Base-by-base conservation (phyloP, 2,113 vertebrate genomes). In the Neofelis nebulosa region DNA sequence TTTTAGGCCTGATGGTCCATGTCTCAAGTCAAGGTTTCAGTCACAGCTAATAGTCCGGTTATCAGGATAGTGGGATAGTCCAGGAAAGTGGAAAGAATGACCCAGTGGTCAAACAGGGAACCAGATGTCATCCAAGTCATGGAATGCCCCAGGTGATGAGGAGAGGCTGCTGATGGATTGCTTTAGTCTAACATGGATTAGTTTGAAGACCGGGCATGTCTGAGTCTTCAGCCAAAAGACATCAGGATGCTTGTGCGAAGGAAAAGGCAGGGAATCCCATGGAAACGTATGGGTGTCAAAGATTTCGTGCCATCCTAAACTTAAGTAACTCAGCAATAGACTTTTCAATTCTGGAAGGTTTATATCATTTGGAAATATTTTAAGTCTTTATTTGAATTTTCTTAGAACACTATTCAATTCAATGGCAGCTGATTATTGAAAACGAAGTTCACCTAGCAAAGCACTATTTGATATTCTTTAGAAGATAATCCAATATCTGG, bases 401-500 rank as follows among this genome's bases (percentile, higher is more conserved):
- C 66, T 94, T 74, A 91, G 31, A 33, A 69, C 5, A 87, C 11
- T 80, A 23, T 76, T 76, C 9, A 83, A 65, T n/a, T 92, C 29
- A 78, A 4, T 74, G 7, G 4, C 61, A 95, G 48, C 78, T 31
- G 94, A 78, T 89, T 94, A 90, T 50, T 85, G 23, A 94, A 92
- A 96, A 80, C 9, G 80, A 13, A 41, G 78, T 48, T 95, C 15
- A 76, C 55, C 94, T 81, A 93, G 57, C 63, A 92, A 95, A 95
- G 73, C 11, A 94, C 11, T 31, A 1, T 76, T 82, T 38, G 31
- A 65, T 93, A 63, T 78, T 91, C 88, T 74, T 97, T 87, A 74
- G 84, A 88, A 94, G 92, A 81, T 92, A 94, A 90, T 52, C 27
- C 25, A 92, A 41, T 21, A n/a, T 96, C 81, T 97, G 50, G 57